Percentiles rank a stretch among this genome's conserved stretches.
Evolutionary conservation across 2,888 invertebrate species (phyloP).

Genomic region (Stratiomys singularior): DNA sequence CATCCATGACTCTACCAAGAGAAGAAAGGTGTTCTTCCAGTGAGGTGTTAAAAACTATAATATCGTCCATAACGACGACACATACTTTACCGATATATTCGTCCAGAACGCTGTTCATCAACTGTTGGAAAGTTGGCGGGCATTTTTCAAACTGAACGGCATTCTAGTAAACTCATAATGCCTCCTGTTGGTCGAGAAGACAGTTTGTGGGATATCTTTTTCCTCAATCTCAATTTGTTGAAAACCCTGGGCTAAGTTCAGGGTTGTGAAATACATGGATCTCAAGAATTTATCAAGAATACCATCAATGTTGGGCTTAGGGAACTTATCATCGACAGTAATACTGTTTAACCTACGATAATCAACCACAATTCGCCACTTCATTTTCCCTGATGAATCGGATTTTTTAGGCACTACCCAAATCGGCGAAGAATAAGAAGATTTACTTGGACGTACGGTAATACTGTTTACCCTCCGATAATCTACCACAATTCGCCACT

Average conservation of each 20-base stretch:
- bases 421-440: slow-evolving; percentile 7
- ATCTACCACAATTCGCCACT: slow-evolving; percentile 31
- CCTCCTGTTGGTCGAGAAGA: slow-evolving; percentile 53
- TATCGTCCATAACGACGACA: slow-evolving; percentile 50
- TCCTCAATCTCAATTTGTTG: slow-evolving; percentile 47
- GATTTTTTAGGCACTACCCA: background rate
- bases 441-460: slow-evolving; percentile 1
- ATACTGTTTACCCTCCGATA: slow-evolving; percentile 22
- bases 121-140: slow-evolving; percentile 55
- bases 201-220: slow-evolving; percentile 54
- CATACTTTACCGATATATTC: slow-evolving; percentile 53
- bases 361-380: slow-evolving; percentile 31
- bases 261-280: slow-evolving; percentile 37
- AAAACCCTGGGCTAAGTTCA: slow-evolving; percentile 37
- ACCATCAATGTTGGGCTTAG: slow-evolving; percentile 26
- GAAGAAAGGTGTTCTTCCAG: slow-evolving; percentile 13
- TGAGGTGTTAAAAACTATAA: slow-evolving; percentile 17
- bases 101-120: slow-evolving; percentile 51
- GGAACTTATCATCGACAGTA: slow-evolving; percentile 37
- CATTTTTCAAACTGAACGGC: slow-evolving; percentile 4
- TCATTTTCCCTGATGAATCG: background rate
- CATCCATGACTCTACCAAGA: background rate
- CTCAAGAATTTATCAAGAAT: slow-evolving; percentile 50
- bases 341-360: slow-evolving; percentile 22
- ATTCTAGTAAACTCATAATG: slow-evolving; percentile 56